phyloP scores from a whole-genome alignment of 1,140 invertebrate species.

The Mizuhopecten yessoensis region DNA sequence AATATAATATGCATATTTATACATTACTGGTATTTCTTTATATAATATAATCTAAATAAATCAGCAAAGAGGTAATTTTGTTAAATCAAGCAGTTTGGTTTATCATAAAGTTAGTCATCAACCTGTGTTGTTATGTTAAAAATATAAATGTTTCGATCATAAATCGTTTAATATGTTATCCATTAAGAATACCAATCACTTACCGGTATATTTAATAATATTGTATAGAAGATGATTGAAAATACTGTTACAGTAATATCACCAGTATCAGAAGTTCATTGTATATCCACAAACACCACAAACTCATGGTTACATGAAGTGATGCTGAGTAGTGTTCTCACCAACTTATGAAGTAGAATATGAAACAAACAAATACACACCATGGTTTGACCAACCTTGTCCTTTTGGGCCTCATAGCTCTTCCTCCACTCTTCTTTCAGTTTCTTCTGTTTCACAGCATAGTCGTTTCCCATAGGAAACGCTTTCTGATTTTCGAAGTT shows the following conservation, averaged over 20 bases:
- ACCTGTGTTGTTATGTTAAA: not conserved
- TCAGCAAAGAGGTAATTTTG: not conserved
- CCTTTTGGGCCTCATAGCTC: not conserved
- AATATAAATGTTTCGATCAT: too few relatives aligned
- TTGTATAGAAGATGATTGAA: too few relatives aligned
- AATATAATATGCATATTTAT: not conserved
- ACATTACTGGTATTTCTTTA: too few relatives aligned
- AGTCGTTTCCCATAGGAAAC: slow-evolving; percentile 1
- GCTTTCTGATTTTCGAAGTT: not conserved
- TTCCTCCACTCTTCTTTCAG: not conserved
- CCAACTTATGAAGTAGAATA: not conserved
- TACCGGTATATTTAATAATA: too few relatives aligned
- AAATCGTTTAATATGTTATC: too few relatives aligned
- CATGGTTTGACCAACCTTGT: slow-evolving; percentile 1
- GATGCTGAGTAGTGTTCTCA: slow-evolving; percentile 32
- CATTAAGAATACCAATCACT: too few relatives aligned
- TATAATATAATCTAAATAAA: too few relatives aligned
- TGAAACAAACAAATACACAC: slow-evolving; percentile 8
- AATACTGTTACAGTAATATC: not conserved
- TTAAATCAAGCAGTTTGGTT: not conserved
- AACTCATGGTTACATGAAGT: not conserved
- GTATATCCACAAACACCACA: not conserved
- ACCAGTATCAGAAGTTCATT: not conserved
- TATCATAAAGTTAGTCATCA: not conserved
- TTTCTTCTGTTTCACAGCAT: slow-evolving; percentile 8